phyloP scores from a whole-genome alignment of 1,140 invertebrate species.

The Pentalonia nigronervosa region DNA sequence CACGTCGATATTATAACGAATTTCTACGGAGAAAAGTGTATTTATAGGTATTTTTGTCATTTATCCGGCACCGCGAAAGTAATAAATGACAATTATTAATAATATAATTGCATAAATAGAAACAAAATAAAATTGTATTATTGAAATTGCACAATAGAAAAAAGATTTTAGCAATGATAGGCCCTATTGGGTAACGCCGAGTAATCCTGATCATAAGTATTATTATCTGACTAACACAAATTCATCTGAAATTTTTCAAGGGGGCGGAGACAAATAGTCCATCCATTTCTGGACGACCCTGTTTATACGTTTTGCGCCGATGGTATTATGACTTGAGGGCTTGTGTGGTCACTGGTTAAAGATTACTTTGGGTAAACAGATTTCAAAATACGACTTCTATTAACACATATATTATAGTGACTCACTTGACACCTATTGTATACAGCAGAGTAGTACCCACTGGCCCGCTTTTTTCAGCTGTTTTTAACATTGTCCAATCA shows the following conservation, averaged over 20 bases:
- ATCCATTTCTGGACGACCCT: background rate
- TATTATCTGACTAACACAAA: background rate
- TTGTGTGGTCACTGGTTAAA: no score
- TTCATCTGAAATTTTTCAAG: background rate
- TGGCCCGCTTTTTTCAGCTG: background rate
- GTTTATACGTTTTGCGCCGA: no score
- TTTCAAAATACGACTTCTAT: background rate
- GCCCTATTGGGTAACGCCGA: no score
- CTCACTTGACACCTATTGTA: no score
- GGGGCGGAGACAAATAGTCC: background rate
- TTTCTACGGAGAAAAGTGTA: background rate
- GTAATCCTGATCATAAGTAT: background rate
- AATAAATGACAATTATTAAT: background rate
- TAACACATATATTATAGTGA: no score
- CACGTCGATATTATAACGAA: no score
- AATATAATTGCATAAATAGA: background rate
- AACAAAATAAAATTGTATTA: background rate
- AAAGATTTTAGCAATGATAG: background rate
- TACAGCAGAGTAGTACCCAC: no score
- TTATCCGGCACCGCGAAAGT: background rate
- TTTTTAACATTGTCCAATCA: background rate
- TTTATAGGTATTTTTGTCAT: no score
- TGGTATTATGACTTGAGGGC: no score
- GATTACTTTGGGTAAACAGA: background rate
- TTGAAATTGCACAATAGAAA: background rate